A percentile compares a stretch with the other conserved stretches of the same genome.
Evolutionary conservation across 2,888 invertebrate genomes (phyloP).

Genomic region (Apotomis capreana): DNA sequence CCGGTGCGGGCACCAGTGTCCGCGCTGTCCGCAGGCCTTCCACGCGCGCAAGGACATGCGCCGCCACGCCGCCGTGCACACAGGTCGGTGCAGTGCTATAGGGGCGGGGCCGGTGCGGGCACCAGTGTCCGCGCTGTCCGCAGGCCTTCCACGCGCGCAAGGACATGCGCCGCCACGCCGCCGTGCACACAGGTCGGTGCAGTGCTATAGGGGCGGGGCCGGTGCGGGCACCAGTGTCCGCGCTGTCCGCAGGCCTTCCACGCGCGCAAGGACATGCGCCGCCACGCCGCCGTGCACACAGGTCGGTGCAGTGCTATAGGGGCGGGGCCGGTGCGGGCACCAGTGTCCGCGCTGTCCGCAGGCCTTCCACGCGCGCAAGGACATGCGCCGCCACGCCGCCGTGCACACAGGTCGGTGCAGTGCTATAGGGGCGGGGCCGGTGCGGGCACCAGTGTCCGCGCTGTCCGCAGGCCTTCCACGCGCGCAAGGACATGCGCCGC

Average conservation of each 20-base stretch:
- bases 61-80: conserved; percentile 43
- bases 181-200: conserved; percentile 47
- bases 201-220: too few species aligned
- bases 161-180: conserved; percentile 85
- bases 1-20: too few species aligned
- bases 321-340: too few species aligned
- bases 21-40: too few species aligned
- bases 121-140: too few species aligned
- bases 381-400: conserved; percentile 87
- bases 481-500: conserved; percentile 86
- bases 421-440: too few species aligned
- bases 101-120: too few species aligned
- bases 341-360: conserved; percentile 56
- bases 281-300: conserved; percentile 76
- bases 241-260: too few species aligned
- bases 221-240: too few species aligned
- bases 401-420: conserved; percentile 72
- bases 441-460: too few species aligned
- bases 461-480: conserved; percentile 83
- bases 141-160: conserved; percentile 61
- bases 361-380: conserved; percentile 86
- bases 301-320: too few species aligned
- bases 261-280: conserved; percentile 83
- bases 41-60: conserved; percentile 5
- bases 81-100: too few species aligned